Conservation (phyloP, 1,140 invertebrate species). For the Papilio polyxenes region DNA sequence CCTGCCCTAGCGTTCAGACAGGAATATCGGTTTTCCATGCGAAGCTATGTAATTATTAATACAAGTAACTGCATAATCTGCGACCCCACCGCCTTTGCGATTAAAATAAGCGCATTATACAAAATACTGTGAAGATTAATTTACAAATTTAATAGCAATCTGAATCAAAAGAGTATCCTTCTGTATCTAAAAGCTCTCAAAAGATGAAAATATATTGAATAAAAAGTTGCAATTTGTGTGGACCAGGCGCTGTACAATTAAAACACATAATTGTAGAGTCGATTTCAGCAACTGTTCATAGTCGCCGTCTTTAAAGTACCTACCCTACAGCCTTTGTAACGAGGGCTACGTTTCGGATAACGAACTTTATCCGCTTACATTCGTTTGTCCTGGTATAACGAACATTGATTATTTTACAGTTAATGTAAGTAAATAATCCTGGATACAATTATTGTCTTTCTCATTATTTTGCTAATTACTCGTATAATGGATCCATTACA, state of each 20-base stretch:
- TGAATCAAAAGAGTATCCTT: background rate
- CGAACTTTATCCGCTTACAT: conserved; percentile 39
- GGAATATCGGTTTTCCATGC: conserved; percentile 60
- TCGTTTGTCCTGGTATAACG: conserved; percentile 28
- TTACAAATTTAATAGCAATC: background rate
- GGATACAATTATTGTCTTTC: background rate
- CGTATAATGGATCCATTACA: background rate
- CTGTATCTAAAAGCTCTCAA: background rate
- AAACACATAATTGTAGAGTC: conserved; percentile 29
- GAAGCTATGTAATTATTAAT: conserved; percentile 61
- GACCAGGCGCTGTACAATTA: background rate
- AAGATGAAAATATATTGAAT: background rate
- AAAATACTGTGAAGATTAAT: background rate
- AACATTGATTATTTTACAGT: background rate
- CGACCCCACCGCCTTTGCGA: background rate
- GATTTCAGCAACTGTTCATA: conserved; percentile 45
- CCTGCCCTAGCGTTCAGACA: conserved; percentile 53
- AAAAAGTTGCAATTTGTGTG: background rate
- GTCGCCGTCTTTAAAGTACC: conserved; percentile 39
- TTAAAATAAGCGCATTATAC: conserved; percentile 6
- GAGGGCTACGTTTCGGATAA: conserved; percentile 40
- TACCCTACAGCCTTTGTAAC: conserved; percentile 52
- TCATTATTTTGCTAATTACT: background rate
- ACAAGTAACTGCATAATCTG: conserved; percentile 35
- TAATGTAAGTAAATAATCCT: background rate